Conservation (phyloP, 2,888 invertebrate species). For the Unio pictorum region DNA sequence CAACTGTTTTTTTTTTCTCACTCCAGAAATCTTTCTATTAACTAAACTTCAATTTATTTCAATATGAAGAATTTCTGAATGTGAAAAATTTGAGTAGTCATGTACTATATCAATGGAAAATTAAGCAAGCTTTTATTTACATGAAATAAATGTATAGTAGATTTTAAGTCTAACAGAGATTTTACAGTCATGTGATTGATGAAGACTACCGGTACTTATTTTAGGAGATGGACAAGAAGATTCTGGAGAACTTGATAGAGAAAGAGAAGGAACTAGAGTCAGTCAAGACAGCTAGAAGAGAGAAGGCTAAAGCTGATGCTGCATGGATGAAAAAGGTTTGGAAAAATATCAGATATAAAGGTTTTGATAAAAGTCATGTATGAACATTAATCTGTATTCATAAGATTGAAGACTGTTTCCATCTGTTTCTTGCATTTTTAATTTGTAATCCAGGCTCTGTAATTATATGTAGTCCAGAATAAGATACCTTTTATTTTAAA, state of each 20-base stretch:
- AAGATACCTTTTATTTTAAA: no score
- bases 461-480: no score
- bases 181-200: not conserved
- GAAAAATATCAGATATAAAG: not conserved
- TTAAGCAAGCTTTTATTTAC: not conserved
- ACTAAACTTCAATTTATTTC: no score
- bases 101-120: not conserved
- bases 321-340: constrained; percentile 69
- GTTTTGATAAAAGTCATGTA: no score
- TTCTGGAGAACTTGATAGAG: constrained; percentile 61
- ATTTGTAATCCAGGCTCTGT: no score
- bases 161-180: not conserved
- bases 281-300: constrained; percentile 61
- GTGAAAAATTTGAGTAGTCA: not conserved
- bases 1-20: no score
- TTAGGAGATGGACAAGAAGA: constrained; percentile 65
- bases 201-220: constrained; percentile 1
- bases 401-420: no score
- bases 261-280: constrained; percentile 59
- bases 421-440: no score
- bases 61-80: not conserved
- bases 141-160: not conserved
- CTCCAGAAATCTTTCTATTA: no score
- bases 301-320: constrained; percentile 68
- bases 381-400: no score